Evolutionary conservation across 2,113 vertebrate genomes (phyloP), one percentile per base, ranked within the genome.

Genomic region (Melanocharis versteri): DNA sequence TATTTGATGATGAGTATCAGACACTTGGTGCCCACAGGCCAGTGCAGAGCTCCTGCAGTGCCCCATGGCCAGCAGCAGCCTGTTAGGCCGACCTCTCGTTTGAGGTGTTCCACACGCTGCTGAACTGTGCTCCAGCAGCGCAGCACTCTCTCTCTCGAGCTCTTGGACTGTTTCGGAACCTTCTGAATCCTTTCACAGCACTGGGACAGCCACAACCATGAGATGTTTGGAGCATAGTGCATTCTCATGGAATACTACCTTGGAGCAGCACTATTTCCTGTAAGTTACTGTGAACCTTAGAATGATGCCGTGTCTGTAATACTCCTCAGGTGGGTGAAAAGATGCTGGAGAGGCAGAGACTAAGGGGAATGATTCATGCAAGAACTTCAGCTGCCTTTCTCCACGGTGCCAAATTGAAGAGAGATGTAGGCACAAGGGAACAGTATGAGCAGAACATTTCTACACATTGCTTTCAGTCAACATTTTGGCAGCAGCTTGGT

Each of bases 31-130:
- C 99, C 98, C 26, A 99, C 98, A 3, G 98, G 98, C 42, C 98
- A 99, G 65, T 98, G 99, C 77, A 98, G 99, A 80, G 99, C 99
- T 42, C 99, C 99, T 16, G 99, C 99, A 90, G 98, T 99, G n/a
- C 98, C 98, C 88, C 97, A 98, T 60, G 99, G 99, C 99, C 71
- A 92, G 98, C 56, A 37, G 35, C 15, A 30, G 42, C 7, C 48
- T 27, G 12, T 10, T 5, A 3, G 31, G 44, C 62, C 53, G 33
- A 7, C 15, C 10, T 31, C 40, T 26, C 1, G 0, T 3, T 0
- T 6, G 8, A 18, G 30, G 22, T 5, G 24, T 35, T 24, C 4
- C 24, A 21, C 33, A 2, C 3, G 4, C 35, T 39, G 1, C 3
- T 24, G 54, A 68, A 15, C 3, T 2, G 35, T 1, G 3, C 40